phyloP scores from a whole-genome alignment of 2,113 vertebrate species.

The Mola mola region DNA sequence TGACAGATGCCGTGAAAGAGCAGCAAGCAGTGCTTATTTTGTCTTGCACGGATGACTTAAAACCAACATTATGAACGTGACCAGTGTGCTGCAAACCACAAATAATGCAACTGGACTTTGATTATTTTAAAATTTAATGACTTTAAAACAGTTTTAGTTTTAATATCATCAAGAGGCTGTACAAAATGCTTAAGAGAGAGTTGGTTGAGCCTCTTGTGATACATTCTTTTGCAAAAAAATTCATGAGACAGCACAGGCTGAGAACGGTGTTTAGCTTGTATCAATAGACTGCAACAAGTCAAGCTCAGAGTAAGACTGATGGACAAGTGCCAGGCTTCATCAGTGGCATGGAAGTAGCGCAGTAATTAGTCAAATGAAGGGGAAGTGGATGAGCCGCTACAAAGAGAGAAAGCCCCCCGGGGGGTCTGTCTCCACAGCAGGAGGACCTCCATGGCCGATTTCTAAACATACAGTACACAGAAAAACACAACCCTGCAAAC shows the following conservation, averaged over 20 bases:
- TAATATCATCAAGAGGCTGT: neutral
- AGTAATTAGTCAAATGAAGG: slow-evolving; percentile 78
- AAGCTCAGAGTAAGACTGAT: slow-evolving; percentile 53
- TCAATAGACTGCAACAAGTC: slow-evolving; percentile 35
- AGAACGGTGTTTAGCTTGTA: slow-evolving; percentile 24
- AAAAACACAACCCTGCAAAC: slow-evolving; percentile 45
- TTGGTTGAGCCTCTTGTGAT: neutral
- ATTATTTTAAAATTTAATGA: slow-evolving; percentile 57
- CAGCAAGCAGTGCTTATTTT: slow-evolving; percentile 31
- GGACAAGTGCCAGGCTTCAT: slow-evolving; percentile 79
- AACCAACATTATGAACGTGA: slow-evolving; percentile 33
- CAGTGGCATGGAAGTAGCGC: slow-evolving; percentile 69
- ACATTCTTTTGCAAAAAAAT: neutral
- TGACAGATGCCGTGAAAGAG: slow-evolving; percentile 55
- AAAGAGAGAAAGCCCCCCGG: slow-evolving; percentile 46
- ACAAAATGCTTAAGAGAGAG: neutral
- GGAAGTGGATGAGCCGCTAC: slow-evolving; percentile 56
- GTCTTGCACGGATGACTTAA: slow-evolving; percentile 40
- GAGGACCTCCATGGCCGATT: slow-evolving; percentile 52
- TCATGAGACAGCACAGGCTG: neutral
- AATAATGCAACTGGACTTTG: slow-evolving; percentile 65
- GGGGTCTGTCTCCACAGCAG: slow-evolving; percentile 62
- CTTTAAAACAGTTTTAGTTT: slow-evolving; percentile 12
- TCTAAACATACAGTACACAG: too few species aligned
- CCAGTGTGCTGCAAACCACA: slow-evolving; percentile 47